phyloP scores from a whole-genome alignment of 2,113 vertebrate species.

The Gopherus evgoodei region DNA sequence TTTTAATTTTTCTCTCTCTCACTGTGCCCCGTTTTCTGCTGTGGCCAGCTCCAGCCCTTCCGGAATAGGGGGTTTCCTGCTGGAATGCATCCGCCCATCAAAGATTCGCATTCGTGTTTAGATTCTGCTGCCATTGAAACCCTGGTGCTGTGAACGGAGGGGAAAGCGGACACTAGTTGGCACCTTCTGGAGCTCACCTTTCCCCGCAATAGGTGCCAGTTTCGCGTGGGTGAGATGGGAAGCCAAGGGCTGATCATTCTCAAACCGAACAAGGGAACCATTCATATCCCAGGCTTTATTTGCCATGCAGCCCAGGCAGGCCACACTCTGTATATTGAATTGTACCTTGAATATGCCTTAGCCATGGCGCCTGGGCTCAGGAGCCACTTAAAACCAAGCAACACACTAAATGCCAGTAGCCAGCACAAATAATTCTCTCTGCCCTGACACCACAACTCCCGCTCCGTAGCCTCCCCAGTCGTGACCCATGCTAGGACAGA shows the following conservation, averaged over 20 bases:
- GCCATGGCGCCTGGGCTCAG: not conserved
- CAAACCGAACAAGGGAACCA: not conserved
- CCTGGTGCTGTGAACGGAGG: constrained; percentile 34
- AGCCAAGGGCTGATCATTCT: not conserved
- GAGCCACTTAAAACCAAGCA: not conserved
- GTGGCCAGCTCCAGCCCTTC: not conserved
- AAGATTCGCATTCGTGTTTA: not conserved
- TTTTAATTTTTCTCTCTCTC: constrained; percentile 75
- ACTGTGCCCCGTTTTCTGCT: not conserved
- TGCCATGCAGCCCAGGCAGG: not conserved
- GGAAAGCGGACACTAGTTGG: constrained; percentile 36
- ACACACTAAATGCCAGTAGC: not conserved
- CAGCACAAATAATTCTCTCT: too few relatives aligned
- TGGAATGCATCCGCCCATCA: not conserved
- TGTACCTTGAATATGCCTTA: not conserved
- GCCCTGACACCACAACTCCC: too few relatives aligned
- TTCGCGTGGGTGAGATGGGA: not conserved
- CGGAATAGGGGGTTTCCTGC: accelerated
- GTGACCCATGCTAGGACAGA: too few relatives aligned
- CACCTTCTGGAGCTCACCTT: too few relatives aligned
- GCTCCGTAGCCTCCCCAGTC: too few relatives aligned
- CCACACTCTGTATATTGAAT: not conserved
- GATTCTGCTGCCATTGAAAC: not conserved
- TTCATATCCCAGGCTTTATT: not conserved
- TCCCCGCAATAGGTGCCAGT: not conserved